These are phyloP conservation scores for Malurus elegans DNA, from an alignment of 2,113 vertebrate genomes.

Conservation along the genomic window DNA sequence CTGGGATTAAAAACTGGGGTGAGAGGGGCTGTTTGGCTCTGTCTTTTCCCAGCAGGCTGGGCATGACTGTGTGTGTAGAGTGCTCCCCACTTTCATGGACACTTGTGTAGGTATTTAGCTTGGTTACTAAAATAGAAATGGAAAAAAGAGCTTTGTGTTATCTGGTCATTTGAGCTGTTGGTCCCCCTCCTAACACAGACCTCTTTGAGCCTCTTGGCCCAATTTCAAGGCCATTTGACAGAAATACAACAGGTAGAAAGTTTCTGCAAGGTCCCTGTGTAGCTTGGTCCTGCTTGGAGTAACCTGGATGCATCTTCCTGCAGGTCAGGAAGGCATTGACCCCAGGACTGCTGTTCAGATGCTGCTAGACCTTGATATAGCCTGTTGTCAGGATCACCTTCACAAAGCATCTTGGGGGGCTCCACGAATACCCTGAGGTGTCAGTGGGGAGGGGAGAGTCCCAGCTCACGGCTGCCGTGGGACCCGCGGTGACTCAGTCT, in stretches of 20 bases:
- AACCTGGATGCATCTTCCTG: neutral
- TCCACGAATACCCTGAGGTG: neutral
- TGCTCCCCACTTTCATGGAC: neutral
- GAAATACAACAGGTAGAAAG: neutral
- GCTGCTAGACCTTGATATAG: neutral
- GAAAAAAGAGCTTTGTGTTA: neutral
- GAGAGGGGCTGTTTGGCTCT: neutral
- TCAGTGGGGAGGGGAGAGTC: neutral
- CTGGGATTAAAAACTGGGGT: neutral
- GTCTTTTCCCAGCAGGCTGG: neutral
- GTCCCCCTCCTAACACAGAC: rapidly evolving
- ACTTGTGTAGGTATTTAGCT: neutral
- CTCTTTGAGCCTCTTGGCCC: neutral
- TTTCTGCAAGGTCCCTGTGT: neutral
- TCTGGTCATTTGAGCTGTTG: neutral
- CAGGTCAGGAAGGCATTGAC: neutral
- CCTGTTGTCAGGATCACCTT: neutral
- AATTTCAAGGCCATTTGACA: neutral
- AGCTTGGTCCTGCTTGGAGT: rapidly evolving
- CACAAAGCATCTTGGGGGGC: neutral
- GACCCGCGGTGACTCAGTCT: neutral
- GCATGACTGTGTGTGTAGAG: neutral
- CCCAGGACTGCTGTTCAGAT: neutral
- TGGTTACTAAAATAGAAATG: neutral
- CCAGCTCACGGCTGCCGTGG: rapidly evolving